Conservation (phyloP, 2,888 invertebrate species). For the Drosophila pseudotalamancana region DNA sequence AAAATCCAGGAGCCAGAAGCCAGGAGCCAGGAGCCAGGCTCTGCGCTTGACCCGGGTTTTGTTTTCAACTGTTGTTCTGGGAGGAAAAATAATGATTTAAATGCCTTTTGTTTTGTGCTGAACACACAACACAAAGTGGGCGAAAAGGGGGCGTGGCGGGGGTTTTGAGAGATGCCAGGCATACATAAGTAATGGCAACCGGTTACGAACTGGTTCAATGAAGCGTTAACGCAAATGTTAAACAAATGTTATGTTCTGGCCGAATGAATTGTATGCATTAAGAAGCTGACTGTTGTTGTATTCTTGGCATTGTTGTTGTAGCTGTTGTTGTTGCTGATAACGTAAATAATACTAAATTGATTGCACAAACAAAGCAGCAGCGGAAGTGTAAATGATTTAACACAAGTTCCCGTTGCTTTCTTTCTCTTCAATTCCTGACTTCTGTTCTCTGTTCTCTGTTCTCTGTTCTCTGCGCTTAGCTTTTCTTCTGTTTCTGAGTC, state of each 20-base stretch:
- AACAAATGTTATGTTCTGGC: slow-evolving; percentile 82
- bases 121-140: background rate
- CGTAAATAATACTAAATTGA: slow-evolving; percentile 79
- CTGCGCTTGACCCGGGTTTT: slow-evolving; percentile 25
- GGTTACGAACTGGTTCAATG: slow-evolving; percentile 63
- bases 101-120: slow-evolving; percentile 57
- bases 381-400: slow-evolving; percentile 80
- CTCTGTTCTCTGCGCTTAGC: slow-evolving; percentile 26
- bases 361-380: slow-evolving; percentile 77
- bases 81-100: slow-evolving; percentile 74
- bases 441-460: slow-evolving; percentile 28
- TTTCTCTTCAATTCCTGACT: background rate
- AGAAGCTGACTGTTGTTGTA: slow-evolving; percentile 23
- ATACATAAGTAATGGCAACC: slow-evolving; percentile 56
- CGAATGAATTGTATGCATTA: slow-evolving; percentile 70
- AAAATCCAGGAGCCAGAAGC: too few relatives aligned
- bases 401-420: slow-evolving; percentile 57
- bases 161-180: slow-evolving; percentile 62
- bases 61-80: slow-evolving; percentile 49
- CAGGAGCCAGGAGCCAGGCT: too few relatives aligned
- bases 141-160: background rate
- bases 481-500: slow-evolving; percentile 5
- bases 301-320: slow-evolving; percentile 8
- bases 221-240: slow-evolving; percentile 80
- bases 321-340: slow-evolving; percentile 59